Evolutionary conservation across 2,888 invertebrate genomes (phyloP).

Genomic region (Drosophila fulvimacula): DNA sequence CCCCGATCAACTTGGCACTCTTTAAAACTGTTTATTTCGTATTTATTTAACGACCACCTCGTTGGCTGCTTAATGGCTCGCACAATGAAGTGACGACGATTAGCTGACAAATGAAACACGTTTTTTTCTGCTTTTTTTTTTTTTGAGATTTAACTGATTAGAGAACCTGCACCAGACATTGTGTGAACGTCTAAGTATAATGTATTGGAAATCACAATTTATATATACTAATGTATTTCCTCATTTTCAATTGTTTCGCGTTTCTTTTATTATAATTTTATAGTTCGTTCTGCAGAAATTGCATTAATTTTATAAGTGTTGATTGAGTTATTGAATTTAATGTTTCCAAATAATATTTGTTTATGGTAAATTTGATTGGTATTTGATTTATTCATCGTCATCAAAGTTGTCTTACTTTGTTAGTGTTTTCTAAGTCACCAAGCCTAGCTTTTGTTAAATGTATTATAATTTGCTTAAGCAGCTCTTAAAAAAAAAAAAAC

Average conservation of each 20-base stretch:
- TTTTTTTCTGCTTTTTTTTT: constrained; percentile 4
- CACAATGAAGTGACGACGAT: constrained; percentile 72
- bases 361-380: not conserved
- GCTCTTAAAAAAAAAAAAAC: too few species aligned
- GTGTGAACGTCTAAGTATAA: not conserved
- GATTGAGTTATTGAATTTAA: not conserved
- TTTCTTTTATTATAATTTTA: not conserved
- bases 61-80: constrained; percentile 41
- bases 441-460: too few species aligned
- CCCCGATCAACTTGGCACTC: constrained; percentile 10
- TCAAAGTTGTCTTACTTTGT: not conserved
- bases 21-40: constrained; percentile 33
- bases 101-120: constrained; percentile 58
- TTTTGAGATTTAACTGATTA: constrained; percentile 39
- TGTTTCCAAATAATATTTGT: too few species aligned
- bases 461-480: too few species aligned
- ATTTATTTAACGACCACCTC: constrained; percentile 32
- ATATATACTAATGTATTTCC: not conserved
- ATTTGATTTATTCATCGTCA: not conserved
- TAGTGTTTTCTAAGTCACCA: not conserved
- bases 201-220: not conserved
- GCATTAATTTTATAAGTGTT: too few species aligned
- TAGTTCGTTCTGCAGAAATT: not conserved
- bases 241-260: not conserved
- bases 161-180: constrained; percentile 20